phyloP scores from a whole-genome alignment of 2,888 invertebrate species.

The Liposcelis brunnea region DNA sequence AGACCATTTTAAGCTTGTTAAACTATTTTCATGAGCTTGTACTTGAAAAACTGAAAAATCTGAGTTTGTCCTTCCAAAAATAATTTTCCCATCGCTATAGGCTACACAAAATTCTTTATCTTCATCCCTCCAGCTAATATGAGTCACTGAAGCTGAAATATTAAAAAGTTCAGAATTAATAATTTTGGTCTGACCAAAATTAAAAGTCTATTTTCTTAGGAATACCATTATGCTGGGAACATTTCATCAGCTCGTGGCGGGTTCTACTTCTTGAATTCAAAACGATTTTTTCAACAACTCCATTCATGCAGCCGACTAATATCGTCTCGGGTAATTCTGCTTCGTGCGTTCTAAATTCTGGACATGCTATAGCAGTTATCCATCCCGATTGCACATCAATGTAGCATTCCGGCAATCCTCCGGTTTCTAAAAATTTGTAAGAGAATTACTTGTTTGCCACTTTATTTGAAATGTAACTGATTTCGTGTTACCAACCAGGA shows the following conservation, averaged over 20 bases:
- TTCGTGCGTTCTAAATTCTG: constrained; percentile 21
- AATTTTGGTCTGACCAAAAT: not conserved
- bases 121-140: constrained; percentile 37
- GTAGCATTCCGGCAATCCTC: constrained; percentile 24
- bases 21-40: constrained; percentile 24
- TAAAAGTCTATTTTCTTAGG: constrained; percentile 9
- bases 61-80: constrained; percentile 22
- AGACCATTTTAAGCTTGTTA: constrained; percentile 14
- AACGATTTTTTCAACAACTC: constrained; percentile 27
- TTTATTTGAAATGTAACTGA: constrained; percentile 11
- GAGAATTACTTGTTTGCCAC: constrained; percentile 13
- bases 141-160: constrained; percentile 32
- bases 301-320: constrained; percentile 35
- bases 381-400: constrained; percentile 29
- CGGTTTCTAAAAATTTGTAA: constrained; percentile 15
- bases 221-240: constrained; percentile 25
- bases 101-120: constrained; percentile 36
- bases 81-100: constrained; percentile 35
- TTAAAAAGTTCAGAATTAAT: too few relatives aligned
- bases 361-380: constrained; percentile 34
- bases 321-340: constrained; percentile 25
- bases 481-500: constrained; percentile 22
- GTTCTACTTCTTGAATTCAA: constrained; percentile 21
- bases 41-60: not conserved
- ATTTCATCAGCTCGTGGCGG: constrained; percentile 24